Evolutionary conservation across 2,113 vertebrate species (phyloP).

Genomic region (Macheiramphus alcinus): DNA sequence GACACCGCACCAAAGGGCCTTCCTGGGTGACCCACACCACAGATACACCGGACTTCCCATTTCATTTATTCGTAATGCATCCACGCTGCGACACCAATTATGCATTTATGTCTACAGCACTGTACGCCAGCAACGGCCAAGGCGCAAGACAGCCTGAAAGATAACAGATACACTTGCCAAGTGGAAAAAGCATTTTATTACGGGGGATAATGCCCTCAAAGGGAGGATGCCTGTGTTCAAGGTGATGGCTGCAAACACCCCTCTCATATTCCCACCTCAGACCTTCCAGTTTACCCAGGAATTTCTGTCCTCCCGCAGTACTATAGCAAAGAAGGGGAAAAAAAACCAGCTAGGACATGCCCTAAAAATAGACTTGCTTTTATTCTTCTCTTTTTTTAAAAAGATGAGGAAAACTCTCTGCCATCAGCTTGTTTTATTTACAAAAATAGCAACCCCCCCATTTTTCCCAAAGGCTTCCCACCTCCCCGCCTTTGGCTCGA

Average conservation of each 20-base stretch:
- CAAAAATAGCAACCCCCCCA: not conserved
- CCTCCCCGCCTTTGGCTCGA: rapidly evolving
- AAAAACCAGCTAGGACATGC: rapidly evolving
- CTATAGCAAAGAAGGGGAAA: not conserved
- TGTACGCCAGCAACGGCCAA: not conserved
- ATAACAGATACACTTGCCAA: rapidly evolving
- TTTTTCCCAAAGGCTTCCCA: not conserved
- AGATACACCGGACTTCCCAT: no score
- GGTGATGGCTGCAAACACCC: not conserved
- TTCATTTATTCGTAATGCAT: not conserved
- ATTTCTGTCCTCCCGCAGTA: not conserved
- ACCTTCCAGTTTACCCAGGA: not conserved
- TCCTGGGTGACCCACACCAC: not conserved
- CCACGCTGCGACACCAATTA: rapidly evolving
- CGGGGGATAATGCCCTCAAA: not conserved
- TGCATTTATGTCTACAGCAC: not conserved
- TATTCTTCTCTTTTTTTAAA: not conserved
- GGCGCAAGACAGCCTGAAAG: not conserved
- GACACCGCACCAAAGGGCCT: not conserved
- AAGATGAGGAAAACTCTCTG: not conserved
- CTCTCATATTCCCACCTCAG: not conserved
- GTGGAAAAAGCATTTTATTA: not conserved
- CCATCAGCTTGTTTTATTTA: not conserved
- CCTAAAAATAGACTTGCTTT: not conserved
- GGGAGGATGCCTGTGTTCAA: not conserved